phyloP scores from a whole-genome alignment of 2,113 vertebrate species.

The Cyanoderma ruficeps region DNA sequence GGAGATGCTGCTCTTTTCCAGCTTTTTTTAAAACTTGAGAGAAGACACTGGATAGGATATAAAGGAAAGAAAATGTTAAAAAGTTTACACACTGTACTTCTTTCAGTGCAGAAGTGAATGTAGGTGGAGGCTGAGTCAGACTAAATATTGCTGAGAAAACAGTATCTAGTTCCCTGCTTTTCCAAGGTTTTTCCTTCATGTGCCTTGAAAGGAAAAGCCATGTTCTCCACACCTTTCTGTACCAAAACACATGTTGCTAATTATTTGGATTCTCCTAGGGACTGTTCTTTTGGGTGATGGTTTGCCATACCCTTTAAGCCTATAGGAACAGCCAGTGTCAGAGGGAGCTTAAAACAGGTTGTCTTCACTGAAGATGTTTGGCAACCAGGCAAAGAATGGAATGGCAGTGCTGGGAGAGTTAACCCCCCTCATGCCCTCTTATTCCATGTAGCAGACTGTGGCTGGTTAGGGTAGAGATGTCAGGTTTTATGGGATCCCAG shows the following conservation, averaged over 20 bases:
- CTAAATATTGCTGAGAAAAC: slow-evolving; percentile 11
- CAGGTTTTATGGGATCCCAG: no score
- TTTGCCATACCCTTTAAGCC: background rate
- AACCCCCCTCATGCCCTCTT: background rate
- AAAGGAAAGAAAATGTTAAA: background rate
- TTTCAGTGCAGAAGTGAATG: background rate
- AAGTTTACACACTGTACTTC: background rate
- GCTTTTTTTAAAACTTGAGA: background rate
- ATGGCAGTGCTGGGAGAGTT: background rate
- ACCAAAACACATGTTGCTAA: background rate
- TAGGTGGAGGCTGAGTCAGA: background rate
- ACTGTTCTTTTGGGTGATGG: background rate
- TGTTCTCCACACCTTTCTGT: background rate
- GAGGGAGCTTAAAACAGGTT: background rate
- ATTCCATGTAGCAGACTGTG: background rate
- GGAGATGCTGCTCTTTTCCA: background rate
- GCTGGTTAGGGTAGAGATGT: background rate
- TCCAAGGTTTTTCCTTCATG: background rate
- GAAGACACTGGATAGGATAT: background rate
- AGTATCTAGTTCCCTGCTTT: background rate
- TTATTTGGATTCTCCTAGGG: background rate
- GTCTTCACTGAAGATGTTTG: background rate
- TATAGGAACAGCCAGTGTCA: background rate
- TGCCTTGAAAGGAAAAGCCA: background rate
- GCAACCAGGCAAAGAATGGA: background rate